Base-by-base conservation (phyloP, 2,797 vertebrate species). In the Sus cebifrons region DNA sequence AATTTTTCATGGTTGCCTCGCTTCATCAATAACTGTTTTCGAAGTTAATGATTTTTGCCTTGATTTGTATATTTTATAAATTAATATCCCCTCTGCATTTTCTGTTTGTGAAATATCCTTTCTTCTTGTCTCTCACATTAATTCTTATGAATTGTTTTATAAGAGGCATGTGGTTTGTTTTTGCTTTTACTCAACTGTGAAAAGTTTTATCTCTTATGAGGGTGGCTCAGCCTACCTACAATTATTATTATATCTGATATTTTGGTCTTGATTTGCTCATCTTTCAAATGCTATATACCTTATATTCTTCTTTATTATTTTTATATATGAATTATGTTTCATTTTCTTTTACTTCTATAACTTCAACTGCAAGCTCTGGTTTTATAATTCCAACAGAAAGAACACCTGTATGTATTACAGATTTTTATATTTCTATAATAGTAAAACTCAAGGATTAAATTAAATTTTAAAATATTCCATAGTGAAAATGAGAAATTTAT, bases 371-470 rank as follows among this genome's bases (percentile, higher is more conserved):
- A 94, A 73, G 16, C 16, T 67, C 23, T 21, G 10, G 15, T 62
- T 92, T 89, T 83, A 60, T 82, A 83, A 73, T 82, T 78, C 36
- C 67, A 10, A 74, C 23, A 54, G 12, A 85, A 49, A 13, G 75
- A 40, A 64, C 16, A 64, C 3, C 4, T 86, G 74, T 52, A 36
- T 10, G 18, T 32, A 94, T 65, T 89, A 71, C 13, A 90, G 40
- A 29, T 89, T 58, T 49, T 21, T 68, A 16, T 68, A 27, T 82
- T 86, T 82, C 20, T 86, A 1, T 64, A 65, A 60, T 85, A 29
- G 81, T 92, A 27, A 75, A 81, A 64, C 36, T 92, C 14, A 77
- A 86, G 25, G 84, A 62, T 86, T 75, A 89, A 86, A 58, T 82
- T 52, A 23, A 5, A 82, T 49, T 74, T 67, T 16, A 82, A 91